These are phyloP conservation scores for Heteromurus nitidus DNA, from an alignment of 2,888 invertebrate species.

Conservation along the genomic window DNA sequence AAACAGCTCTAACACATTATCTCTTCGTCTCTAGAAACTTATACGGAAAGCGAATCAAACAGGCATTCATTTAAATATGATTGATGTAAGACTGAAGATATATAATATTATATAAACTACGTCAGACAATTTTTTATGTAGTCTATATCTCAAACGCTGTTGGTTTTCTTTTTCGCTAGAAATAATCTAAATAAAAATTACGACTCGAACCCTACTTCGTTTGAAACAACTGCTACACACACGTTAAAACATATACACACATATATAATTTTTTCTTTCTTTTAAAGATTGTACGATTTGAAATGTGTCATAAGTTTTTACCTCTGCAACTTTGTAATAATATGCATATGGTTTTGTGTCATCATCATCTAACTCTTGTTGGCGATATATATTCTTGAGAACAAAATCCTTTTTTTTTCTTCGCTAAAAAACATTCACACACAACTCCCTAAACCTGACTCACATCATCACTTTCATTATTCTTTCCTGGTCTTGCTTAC, in stretches of 20 bases:
- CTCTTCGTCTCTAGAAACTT: conserved; percentile 7
- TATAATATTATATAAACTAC: conserved; percentile 4
- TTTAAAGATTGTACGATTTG: conserved; percentile 11
- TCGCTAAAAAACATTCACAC: not conserved
- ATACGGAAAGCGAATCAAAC: conserved; percentile 19
- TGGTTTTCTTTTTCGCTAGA: conserved; percentile 1
- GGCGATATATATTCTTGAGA: too few relatives aligned
- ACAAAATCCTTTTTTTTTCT: not conserved
- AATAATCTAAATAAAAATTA: conserved; percentile 5
- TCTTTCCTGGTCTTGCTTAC: too few relatives aligned
- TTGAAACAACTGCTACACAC: not conserved
- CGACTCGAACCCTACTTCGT: not conserved
- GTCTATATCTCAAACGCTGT: too few relatives aligned
- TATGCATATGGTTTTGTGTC: not conserved
- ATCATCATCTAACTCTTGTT: too few relatives aligned
- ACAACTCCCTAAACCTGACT: too few relatives aligned
- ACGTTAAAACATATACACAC: conserved; percentile 5
- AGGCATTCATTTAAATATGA: not conserved
- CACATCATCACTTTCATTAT: too few relatives aligned
- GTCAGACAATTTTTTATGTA: not conserved
- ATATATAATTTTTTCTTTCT: too few relatives aligned
- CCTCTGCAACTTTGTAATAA: not conserved
- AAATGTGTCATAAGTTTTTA: not conserved
- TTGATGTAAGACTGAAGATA: not conserved
- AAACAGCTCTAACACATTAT: too few relatives aligned